Percentiles rank a stretch among this genome's conserved stretches.
Evolutionary conservation across 2,888 invertebrate species (phyloP).

Genomic region (Pyrrhia umbra): DNA sequence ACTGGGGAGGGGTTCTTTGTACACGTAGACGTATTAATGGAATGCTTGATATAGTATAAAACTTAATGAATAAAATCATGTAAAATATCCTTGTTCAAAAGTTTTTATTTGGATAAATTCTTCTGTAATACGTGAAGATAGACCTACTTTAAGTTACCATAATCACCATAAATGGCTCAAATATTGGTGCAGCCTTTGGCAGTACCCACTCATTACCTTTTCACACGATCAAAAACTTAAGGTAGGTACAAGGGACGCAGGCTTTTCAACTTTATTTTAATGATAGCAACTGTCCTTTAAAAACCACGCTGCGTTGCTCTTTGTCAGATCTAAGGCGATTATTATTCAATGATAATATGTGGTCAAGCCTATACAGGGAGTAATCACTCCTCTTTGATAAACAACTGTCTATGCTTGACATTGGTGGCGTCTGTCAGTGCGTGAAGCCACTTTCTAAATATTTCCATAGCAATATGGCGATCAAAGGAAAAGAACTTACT

Average conservation of each 20-base stretch:
- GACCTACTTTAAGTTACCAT: no score
- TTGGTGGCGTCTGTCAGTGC: slow-evolving; percentile 18
- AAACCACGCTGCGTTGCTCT: no score
- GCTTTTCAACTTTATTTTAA: no score
- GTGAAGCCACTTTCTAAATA: slow-evolving; percentile 47
- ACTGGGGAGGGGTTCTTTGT: slow-evolving; percentile 27
- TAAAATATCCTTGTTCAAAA: no score
- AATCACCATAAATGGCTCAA: no score
- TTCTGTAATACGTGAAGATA: no score
- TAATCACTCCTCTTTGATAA: slow-evolving; percentile 13
- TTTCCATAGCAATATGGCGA: slow-evolving; percentile 39
- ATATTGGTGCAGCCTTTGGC: no score
- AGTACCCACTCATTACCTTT: no score
- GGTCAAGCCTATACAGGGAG: neutral
- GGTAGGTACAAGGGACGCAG: no score
- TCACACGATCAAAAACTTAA: no score
- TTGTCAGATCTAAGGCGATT: neutral
- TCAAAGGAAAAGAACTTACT: slow-evolving; percentile 26
- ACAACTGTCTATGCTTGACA: slow-evolving; percentile 18
- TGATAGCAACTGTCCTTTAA: no score
- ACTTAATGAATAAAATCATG: neutral
- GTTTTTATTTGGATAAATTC: no score
- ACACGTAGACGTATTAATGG: neutral
- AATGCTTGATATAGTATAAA: neutral
- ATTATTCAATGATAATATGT: neutral